phyloP scores from a whole-genome alignment of 2,888 invertebrate genomes.

The Drosophila kuntzei region DNA sequence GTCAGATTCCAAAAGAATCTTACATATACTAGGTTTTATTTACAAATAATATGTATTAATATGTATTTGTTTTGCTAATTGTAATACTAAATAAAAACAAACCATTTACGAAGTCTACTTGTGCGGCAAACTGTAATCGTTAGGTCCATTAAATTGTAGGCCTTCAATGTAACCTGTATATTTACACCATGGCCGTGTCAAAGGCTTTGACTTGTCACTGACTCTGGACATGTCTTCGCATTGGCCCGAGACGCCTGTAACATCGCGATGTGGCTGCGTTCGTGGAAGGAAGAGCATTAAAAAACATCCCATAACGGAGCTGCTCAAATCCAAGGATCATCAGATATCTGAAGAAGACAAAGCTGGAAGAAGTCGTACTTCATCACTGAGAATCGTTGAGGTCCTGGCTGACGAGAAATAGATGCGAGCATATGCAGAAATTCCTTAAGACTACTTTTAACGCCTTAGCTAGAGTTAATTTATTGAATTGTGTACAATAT shows the following conservation, averaged over 20 bases:
- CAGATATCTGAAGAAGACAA: not conserved
- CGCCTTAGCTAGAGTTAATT: slow-evolving; percentile 5
- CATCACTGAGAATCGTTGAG: too few species aligned
- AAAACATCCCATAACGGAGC: slow-evolving; percentile 33
- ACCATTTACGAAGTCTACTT: too few species aligned
- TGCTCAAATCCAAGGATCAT: not conserved
- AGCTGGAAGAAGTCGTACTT: not conserved
- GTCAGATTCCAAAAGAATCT: too few species aligned
- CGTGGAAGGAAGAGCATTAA: slow-evolving; percentile 40
- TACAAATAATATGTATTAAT: too few species aligned
- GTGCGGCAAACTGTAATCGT: not conserved
- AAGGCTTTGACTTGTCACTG: not conserved
- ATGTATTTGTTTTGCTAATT: too few species aligned
- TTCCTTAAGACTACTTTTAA: not conserved
- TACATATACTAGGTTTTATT: too few species aligned
- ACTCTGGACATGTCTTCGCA: slow-evolving; percentile 7
- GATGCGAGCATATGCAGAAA: not conserved
- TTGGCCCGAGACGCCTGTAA: slow-evolving; percentile 20
- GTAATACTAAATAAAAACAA: too few species aligned
- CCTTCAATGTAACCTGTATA: not conserved
- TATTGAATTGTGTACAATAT: slow-evolving; percentile 48
- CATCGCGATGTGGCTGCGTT: slow-evolving; percentile 23
- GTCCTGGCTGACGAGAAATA: not conserved
- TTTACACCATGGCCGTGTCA: not conserved
- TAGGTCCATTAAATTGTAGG: not conserved